phyloP scores from a whole-genome alignment of 2,113 vertebrate species.

The Entosphenus tridentatus region DNA sequence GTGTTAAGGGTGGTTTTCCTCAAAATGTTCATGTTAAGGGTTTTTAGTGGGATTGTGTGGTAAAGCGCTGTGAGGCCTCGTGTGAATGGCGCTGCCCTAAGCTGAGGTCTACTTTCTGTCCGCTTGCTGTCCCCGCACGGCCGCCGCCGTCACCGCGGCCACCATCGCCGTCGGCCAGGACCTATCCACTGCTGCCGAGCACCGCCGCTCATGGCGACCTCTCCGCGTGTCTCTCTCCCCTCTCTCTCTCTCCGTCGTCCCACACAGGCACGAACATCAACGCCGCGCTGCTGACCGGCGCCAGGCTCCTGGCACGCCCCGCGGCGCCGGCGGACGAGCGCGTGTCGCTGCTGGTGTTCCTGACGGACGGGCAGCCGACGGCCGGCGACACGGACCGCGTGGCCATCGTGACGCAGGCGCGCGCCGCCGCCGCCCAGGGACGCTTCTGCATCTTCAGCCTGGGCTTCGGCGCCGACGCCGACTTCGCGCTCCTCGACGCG shows the following conservation, averaged over 20 bases:
- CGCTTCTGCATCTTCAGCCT: slow-evolving; percentile 34
- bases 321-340: slow-evolving; percentile 9
- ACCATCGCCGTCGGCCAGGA: background rate
- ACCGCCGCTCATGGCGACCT: background rate
- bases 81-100: too few species aligned
- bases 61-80: too few species aligned
- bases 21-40: too few species aligned
- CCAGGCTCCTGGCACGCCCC: slow-evolving; percentile 24
- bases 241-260: background rate
- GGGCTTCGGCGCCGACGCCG: slow-evolving; percentile 44
- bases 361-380: slow-evolving; percentile 50
- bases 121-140: background rate
- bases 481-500: slow-evolving; percentile 29
- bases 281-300: slow-evolving; percentile 33
- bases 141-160: background rate
- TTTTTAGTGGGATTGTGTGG: too few species aligned
- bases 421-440: slow-evolving; percentile 19
- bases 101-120: too few species aligned
- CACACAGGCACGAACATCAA: slow-evolving; percentile 48
- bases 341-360: slow-evolving; percentile 39
- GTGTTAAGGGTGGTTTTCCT: too few species aligned
- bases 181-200: background rate
- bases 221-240: background rate
- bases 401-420: slow-evolving; percentile 31
- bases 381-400: slow-evolving; percentile 25